Percentiles rank a stretch among this genome's conserved stretches.
Evolutionary conservation across 2,113 vertebrate species (phyloP).

Genomic region (Upupa epops): DNA sequence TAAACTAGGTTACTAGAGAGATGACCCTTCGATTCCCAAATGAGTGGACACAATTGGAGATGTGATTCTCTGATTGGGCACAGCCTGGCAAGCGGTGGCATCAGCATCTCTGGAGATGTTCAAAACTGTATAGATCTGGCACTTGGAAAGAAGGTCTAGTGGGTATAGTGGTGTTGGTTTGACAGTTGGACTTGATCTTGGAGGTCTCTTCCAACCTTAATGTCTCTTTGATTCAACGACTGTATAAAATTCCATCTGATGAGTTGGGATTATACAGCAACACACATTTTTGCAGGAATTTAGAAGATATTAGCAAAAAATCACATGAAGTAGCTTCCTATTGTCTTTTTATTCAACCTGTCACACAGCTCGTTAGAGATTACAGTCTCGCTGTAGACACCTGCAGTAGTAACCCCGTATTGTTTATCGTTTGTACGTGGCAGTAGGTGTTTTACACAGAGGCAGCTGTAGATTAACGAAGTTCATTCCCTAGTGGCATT

Average conservation of each 20-base stretch:
- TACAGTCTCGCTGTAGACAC: neutral
- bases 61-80: too few relatives aligned
- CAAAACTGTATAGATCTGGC: too few relatives aligned
- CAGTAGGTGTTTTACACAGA: neutral
- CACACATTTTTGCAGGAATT: neutral
- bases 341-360: neutral
- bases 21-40: neutral
- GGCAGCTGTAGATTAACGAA: neutral
- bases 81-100: too few relatives aligned
- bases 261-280: neutral
- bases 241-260: neutral
- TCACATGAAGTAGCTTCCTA: neutral
- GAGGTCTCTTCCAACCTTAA: too few relatives aligned
- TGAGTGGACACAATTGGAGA: neutral
- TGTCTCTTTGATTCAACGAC: too few relatives aligned
- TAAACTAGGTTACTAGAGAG: neutral
- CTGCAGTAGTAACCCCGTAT: neutral
- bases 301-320: neutral
- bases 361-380: neutral
- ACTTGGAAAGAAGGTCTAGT: too few relatives aligned
- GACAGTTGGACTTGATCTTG: too few relatives aligned
- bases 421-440: neutral
- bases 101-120: too few relatives aligned
- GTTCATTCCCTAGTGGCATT: neutral
- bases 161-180: too few relatives aligned